Conservation (phyloP, 2,888 invertebrate species). For the Ochropleura leucogaster region DNA sequence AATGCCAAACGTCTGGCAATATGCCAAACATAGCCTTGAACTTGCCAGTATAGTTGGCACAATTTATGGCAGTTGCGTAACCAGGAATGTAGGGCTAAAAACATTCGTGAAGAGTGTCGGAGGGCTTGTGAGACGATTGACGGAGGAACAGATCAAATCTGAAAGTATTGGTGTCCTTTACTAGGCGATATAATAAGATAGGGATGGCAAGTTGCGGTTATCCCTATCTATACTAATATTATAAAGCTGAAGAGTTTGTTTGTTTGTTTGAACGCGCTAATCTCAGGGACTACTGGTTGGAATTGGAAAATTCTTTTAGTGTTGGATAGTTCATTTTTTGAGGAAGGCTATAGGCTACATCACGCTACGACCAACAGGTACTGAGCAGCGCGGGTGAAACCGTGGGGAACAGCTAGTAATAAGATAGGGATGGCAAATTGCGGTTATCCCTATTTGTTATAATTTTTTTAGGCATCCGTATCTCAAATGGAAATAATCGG, state of each 20-base stretch:
- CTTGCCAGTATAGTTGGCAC: conserved; percentile 53
- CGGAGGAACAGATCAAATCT: conserved; percentile 20
- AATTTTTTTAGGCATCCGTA: too few species aligned
- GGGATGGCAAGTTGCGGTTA: conserved; percentile 21
- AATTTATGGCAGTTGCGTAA: conserved; percentile 65
- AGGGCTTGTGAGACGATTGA: conserved; percentile 7
- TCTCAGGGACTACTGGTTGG: too few species aligned
- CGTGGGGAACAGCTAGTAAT: too few species aligned
- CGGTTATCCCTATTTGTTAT: not conserved
- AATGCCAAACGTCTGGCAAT: conserved; percentile 58
- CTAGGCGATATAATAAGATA: conserved; percentile 4
- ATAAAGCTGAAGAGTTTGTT: too few species aligned
- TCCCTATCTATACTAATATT: too few species aligned
- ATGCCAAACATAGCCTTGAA: conserved; percentile 63
- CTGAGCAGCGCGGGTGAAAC: too few species aligned
- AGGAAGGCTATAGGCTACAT: too few species aligned
- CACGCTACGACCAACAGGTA: too few species aligned
- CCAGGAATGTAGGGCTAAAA: conserved; percentile 59
- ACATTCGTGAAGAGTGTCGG: conserved; percentile 45
- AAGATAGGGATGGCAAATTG: conserved; percentile 26
- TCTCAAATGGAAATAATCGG: too few species aligned
- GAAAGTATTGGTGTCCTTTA: conserved; percentile 20
- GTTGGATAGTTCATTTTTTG: too few species aligned
- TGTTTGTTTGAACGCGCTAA: too few species aligned
- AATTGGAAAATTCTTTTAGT: too few species aligned